Conservation (phyloP, 1,140 invertebrate genomes). For the Helicoverpa armigera region DNA sequence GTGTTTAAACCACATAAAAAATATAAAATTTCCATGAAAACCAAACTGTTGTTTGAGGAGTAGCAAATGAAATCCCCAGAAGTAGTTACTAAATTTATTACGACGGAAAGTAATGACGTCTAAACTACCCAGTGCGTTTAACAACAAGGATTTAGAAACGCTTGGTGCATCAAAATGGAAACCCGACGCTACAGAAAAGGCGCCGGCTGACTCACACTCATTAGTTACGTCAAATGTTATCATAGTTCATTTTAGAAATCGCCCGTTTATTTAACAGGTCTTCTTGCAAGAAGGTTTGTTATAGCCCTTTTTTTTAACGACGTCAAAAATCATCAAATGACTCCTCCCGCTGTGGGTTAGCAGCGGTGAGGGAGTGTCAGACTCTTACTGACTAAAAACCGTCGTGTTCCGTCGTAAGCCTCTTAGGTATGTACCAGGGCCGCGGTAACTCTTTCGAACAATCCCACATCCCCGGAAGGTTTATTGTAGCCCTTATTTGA, state of each 20-base stretch:
- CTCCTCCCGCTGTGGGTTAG: too few species aligned
- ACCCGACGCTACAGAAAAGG: slow-evolving; percentile 38
- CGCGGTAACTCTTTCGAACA: not conserved
- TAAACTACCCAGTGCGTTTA: not conserved
- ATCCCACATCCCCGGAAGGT: too few species aligned
- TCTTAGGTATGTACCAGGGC: too few species aligned
- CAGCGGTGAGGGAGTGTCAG: too few species aligned
- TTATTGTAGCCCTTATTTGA: too few species aligned
- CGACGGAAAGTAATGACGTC: not conserved
- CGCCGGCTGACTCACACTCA: slow-evolving; percentile 45
- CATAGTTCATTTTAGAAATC: slow-evolving; percentile 30
- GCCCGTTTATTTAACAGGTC: not conserved
- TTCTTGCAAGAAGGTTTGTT: not conserved
- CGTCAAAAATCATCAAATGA: too few species aligned
- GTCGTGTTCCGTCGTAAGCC: too few species aligned
- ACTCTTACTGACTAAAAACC: too few species aligned
- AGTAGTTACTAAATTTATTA: not conserved
- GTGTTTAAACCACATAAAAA: too few species aligned
- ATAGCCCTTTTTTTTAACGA: not conserved
- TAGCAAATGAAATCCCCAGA: not conserved
- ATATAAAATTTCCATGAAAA: too few species aligned
- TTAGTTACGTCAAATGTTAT: slow-evolving; percentile 41
- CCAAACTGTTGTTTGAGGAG: too few species aligned
- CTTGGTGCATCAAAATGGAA: slow-evolving; percentile 31
- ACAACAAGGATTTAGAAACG: slow-evolving; percentile 41